Evolutionary conservation across 2,888 invertebrate species (phyloP).

Genomic region (Drosophila neotestacea): DNA sequence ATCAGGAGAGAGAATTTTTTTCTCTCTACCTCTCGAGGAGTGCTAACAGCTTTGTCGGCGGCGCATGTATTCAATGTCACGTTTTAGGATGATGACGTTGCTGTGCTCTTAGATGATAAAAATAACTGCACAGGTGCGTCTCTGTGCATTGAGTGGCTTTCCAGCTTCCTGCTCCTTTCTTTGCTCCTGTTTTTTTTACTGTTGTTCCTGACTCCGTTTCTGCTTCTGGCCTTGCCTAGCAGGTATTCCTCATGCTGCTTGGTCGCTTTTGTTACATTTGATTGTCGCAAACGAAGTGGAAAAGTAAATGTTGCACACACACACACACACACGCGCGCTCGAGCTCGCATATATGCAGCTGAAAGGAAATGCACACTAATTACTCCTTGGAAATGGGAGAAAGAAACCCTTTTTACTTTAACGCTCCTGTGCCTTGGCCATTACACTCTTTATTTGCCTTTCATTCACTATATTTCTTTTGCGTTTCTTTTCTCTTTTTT

Average conservation of each 20-base stretch:
- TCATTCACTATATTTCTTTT: constrained; percentile 42
- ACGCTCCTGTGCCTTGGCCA: constrained; percentile 52
- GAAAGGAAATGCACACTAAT: constrained; percentile 77
- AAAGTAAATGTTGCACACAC: constrained; percentile 70
- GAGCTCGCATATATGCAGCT: constrained; percentile 9
- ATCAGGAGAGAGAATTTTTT: background rate
- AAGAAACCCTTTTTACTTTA: constrained; percentile 43
- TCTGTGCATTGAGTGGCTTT: constrained; percentile 1
- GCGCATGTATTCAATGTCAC: constrained; percentile 70
- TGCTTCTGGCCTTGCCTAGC: constrained; percentile 20
- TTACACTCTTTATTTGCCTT: constrained; percentile 60
- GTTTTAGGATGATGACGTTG: constrained; percentile 49
- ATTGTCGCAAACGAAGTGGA: constrained; percentile 80
- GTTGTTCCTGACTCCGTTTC: background rate
- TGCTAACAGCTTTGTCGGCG: constrained; percentile 25
- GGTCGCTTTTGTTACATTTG: constrained; percentile 70
- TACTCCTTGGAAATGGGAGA: constrained; percentile 56
- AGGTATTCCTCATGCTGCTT: constrained; percentile 29
- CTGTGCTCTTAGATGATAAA: constrained; percentile 44
- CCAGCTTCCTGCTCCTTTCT: too few species aligned
- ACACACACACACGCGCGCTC: constrained; percentile 4
- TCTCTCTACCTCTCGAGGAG: background rate
- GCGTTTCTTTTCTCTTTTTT: constrained; percentile 13
- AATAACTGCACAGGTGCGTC: constrained; percentile 40
- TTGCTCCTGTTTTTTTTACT: background rate